A percentile compares a stretch with the other conserved stretches of the same genome.
Conservation (phyloP, 2,797 vertebrate species). For the Heliangelus exortis region DNA sequence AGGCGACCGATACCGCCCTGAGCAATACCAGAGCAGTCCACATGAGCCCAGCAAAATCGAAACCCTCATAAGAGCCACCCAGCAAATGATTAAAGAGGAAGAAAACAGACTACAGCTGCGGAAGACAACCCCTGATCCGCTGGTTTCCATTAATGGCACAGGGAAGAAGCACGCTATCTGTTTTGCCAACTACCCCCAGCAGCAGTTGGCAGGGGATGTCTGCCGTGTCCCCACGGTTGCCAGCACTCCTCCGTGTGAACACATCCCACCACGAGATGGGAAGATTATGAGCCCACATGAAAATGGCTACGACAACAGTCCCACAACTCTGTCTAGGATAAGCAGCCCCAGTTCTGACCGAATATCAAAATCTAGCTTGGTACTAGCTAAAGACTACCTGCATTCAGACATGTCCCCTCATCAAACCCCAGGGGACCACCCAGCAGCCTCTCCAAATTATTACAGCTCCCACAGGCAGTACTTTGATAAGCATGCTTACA, state of each 20-base stretch:
- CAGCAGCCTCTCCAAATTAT: conserved; percentile 82
- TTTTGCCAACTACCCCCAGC: conserved; percentile 87
- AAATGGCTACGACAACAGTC: conserved; percentile 87
- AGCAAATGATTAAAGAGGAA: conserved; percentile 99
- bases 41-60: conserved; percentile 96
- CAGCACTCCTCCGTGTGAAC: conserved; percentile 83
- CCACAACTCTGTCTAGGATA: conserved; percentile 87
- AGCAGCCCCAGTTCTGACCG: conserved; percentile 89
- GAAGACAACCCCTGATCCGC: conserved; percentile 81
- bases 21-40: conserved; percentile 87
- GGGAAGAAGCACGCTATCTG: conserved; percentile 86
- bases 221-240: conserved; percentile 82
- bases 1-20: conserved; percentile 86
- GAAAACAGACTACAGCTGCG: conserved; percentile 87
- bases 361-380: conserved; percentile 84
- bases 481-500: conserved; percentile 93
- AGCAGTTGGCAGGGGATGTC: conserved; percentile 81
- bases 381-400: conserved; percentile 89
- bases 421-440: conserved; percentile 83
- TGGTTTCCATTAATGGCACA: conserved; percentile 86
- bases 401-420: conserved; percentile 87
- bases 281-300: conserved; percentile 88
- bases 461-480: conserved; percentile 89
- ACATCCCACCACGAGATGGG: conserved; percentile 84
- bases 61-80: conserved; percentile 93